phyloP scores from a whole-genome alignment of 2,888 invertebrate genomes.

The Pheosia tremula region DNA sequence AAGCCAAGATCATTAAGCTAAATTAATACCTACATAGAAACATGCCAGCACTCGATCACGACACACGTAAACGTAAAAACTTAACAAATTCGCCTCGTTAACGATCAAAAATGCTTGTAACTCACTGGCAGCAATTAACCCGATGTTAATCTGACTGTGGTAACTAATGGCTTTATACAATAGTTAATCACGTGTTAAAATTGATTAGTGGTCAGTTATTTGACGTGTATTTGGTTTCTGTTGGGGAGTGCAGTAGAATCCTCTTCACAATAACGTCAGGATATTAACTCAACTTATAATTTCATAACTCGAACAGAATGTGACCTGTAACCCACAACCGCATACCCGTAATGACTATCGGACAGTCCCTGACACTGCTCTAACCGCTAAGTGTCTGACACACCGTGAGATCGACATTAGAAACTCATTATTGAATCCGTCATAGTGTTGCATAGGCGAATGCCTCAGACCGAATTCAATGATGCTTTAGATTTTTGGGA shows the following conservation, averaged over 20 bases:
- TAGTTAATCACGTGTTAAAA: background rate
- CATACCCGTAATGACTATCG: conserved; percentile 1
- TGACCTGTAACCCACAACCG: conserved; percentile 4
- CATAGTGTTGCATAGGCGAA: too few relatives aligned
- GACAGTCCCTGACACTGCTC: conserved; percentile 3
- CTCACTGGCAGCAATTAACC: conserved; percentile 3
- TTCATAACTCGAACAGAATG: background rate
- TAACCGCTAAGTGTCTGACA: conserved; percentile 2
- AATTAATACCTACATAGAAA: background rate
- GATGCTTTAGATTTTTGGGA: too few relatives aligned
- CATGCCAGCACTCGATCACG: background rate
- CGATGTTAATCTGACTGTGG: conserved; percentile 1
- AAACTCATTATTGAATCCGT: background rate
- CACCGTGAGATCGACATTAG: conserved; percentile 2
- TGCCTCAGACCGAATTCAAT: too few relatives aligned
- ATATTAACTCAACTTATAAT: too few relatives aligned
- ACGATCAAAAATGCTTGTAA: background rate
- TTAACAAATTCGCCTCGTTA: conserved; percentile 6
- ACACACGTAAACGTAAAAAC: conserved; percentile 1
- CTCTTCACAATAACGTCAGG: too few relatives aligned
- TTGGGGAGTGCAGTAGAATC: too few relatives aligned
- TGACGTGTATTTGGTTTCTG: too few relatives aligned
- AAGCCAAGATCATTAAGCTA: background rate
- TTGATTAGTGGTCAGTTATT: conserved; percentile 3
- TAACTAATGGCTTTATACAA: background rate